Base-by-base conservation (phyloP, 1,140 invertebrate species). In the Drosophila neocordata region DNA sequence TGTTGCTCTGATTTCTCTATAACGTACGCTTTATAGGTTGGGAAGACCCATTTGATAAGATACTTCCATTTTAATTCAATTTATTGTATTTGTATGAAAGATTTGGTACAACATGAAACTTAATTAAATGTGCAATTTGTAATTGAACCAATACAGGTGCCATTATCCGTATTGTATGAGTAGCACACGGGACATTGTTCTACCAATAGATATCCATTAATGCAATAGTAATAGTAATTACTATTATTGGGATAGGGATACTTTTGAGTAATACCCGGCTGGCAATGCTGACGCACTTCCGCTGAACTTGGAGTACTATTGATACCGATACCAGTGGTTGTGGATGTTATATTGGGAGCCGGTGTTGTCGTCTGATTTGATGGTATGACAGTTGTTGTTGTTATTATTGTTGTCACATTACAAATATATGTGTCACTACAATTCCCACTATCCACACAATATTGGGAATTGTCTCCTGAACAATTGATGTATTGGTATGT, bases 191-290 rank as follows among this genome's bases (percentile, higher is more conserved):
- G 90, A 57, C 90, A 91, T 41, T 90, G 81, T 27, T 88, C 82
- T 34, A 91, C 75, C 4, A 80, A 37, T 22, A 91, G 69, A 69
- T 64, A 87, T 4, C 90, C 90, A 15, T 81, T 69, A 0, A 78
- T 35, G 44, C 90, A 91, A 44, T 77, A 59, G 13, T 81, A 90
- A 48, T 81, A 91, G 18, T 91, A 91, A 51, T 91, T 91, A 41
- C 90, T 90, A 27, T 91, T 91, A 13, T 77, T 75, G 5, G 90
- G 79, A 65, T 81, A 91, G 9, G 55, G 60, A 18, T 76, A 85
- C 51, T 85, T 87, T 7, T 41, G 31, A 11, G 75, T 87, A 9
- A 88, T 56, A 5, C 83, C 83, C 1, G 38, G 70, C 7, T 31
- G 75, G 41, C 83, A 87, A n/a, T 44, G 13, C 4, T 64, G 41